phyloP scores from a whole-genome alignment of 2,797 vertebrate genomes.

The Falco biarmicus region DNA sequence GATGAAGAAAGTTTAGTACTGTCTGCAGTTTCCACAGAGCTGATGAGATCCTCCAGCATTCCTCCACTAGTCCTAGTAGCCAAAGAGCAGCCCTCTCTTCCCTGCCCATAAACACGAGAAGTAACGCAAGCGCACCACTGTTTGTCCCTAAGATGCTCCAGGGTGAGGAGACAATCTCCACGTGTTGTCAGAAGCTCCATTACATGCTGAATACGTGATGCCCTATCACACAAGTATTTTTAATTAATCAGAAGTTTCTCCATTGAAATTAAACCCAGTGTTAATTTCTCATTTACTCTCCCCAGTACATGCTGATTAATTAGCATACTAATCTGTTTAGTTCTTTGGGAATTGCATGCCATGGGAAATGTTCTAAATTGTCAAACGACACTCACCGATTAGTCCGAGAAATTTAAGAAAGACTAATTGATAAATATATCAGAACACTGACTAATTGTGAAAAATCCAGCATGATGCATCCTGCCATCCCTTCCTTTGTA shows the following conservation, averaged over 20 bases:
- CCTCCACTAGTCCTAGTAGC: not conserved
- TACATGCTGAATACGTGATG: not conserved
- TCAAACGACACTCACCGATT: not conserved
- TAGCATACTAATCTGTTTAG: conserved; percentile 27
- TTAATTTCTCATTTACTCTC: not conserved
- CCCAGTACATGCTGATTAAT: not conserved
- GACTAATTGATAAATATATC: conserved; percentile 15
- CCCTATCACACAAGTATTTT: not conserved
- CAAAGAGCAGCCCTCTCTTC: not conserved
- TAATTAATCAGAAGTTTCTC: not conserved
- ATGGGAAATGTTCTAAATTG: not conserved
- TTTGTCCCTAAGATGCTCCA: not conserved
- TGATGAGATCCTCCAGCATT: not conserved
- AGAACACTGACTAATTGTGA: not conserved
- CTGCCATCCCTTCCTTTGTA: not conserved
- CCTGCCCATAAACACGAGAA: fast-evolving
- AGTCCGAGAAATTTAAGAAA: not conserved
- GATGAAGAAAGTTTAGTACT: not conserved
- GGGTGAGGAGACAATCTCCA: not conserved
- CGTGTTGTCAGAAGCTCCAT: not conserved
- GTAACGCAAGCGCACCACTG: fast-evolving
- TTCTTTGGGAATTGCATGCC: not conserved
- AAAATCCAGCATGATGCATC: not conserved
- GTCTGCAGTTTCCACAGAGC: not conserved
- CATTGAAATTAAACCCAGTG: not conserved